These are phyloP conservation scores for Sander lucioperca DNA, from an alignment of 2,113 vertebrate species.

Conservation along the genomic window DNA sequence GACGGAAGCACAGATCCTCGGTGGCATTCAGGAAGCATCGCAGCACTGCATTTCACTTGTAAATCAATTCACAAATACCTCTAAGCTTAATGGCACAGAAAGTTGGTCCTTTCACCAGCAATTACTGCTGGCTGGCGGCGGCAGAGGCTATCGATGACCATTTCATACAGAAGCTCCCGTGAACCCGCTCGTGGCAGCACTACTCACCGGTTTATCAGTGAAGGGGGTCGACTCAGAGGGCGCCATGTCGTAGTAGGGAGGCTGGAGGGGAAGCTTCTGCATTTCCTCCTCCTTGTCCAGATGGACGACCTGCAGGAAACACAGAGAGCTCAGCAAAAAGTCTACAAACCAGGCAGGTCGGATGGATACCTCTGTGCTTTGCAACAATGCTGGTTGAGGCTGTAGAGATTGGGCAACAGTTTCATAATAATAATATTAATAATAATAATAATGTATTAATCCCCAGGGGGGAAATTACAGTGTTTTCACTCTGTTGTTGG, in stretches of 20 bases:
- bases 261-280: conserved; percentile 88
- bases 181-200: conserved; percentile 1
- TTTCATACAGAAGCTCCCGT: conserved; percentile 23
- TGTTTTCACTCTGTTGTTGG: too few relatives aligned
- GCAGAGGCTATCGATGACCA: conserved; percentile 25
- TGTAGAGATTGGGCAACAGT: too few relatives aligned
- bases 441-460: too few relatives aligned
- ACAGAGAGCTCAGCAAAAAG: conserved; percentile 61
- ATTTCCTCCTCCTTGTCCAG: conserved; percentile 91
- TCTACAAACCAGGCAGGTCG: conserved; percentile 5
- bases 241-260: conserved; percentile 91
- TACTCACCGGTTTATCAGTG: conserved; percentile 90
- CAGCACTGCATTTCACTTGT: conserved; percentile 9
- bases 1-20: conserved; percentile 12
- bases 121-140: conserved; percentile 25
- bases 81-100: conserved; percentile 12
- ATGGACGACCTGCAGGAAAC: conserved; percentile 86
- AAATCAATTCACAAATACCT: conserved; percentile 42
- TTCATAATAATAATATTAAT: too few relatives aligned
- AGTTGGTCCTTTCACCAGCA: conserved; percentile 36
- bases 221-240: conserved; percentile 86
- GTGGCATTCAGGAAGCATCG: conserved; percentile 13
- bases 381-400: too few relatives aligned
- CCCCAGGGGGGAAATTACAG: too few relatives aligned
- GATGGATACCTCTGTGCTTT: not conserved